These are phyloP conservation scores for Uria aalge DNA, from an alignment of 2,113 vertebrate species.

Conservation along the genomic window DNA sequence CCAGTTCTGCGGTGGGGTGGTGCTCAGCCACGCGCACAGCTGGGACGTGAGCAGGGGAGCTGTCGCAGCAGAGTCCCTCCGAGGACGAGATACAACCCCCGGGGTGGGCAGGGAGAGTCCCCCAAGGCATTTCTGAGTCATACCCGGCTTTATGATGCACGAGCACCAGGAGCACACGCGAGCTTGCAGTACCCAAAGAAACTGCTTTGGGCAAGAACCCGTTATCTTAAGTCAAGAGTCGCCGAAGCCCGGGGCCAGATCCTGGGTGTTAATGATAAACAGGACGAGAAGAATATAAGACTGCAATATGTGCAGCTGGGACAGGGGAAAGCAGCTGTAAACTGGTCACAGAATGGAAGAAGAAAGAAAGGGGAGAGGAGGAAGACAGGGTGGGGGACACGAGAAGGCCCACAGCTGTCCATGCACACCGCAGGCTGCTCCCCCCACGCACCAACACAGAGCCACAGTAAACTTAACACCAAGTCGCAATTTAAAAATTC, in stretches of 20 bases:
- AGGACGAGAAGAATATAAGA: background rate
- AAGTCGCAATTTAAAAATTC: constrained; percentile 31
- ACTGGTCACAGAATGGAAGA: background rate
- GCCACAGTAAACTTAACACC: constrained; percentile 57
- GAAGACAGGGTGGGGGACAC: background rate
- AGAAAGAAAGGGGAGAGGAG: background rate
- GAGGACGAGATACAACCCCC: background rate
- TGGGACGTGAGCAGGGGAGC: rapidly evolving
- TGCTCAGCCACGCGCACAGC: background rate
- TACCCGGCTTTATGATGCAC: background rate
- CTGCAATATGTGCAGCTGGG: background rate
- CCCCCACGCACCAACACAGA: background rate
- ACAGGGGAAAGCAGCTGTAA: background rate
- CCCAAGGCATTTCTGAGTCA: background rate
- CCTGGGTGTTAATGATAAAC: background rate
- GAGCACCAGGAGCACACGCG: background rate
- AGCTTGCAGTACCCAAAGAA: background rate
- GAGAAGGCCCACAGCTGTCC: background rate
- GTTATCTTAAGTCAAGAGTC: background rate
- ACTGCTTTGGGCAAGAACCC: background rate
- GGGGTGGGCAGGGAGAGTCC: background rate
- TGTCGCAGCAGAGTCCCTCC: background rate
- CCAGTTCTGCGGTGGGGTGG: background rate
- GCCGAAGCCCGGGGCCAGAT: background rate
- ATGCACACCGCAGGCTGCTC: background rate